phyloP scores from a whole-genome alignment of 1,140 invertebrate species.

The Neodiprion pinetum region DNA sequence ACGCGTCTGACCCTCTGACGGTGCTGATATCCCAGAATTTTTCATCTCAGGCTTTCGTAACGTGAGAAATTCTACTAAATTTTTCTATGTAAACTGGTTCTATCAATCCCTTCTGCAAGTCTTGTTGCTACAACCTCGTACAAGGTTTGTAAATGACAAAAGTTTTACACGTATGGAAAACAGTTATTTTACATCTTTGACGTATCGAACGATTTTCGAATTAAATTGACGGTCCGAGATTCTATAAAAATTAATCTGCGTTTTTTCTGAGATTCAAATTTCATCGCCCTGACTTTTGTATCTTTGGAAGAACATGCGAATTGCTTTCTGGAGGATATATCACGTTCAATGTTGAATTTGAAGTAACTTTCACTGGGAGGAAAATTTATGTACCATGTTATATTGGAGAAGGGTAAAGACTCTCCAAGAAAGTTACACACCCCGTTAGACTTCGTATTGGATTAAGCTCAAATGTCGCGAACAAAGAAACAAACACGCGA shows the following conservation, averaged over 20 bases:
- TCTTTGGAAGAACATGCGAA: too few species aligned
- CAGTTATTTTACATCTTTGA: too few species aligned
- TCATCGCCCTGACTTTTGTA: background rate
- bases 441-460: background rate
- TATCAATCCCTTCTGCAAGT: background rate
- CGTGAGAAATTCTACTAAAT: background rate
- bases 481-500: background rate
- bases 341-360: too few species aligned
- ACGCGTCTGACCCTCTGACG: background rate
- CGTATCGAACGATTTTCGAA: too few species aligned
- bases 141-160: background rate
- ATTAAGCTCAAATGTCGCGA: background rate
- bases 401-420: background rate
- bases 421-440: background rate
- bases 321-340: too few species aligned
- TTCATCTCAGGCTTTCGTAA: background rate
- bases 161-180: too few species aligned
- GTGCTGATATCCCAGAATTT: background rate
- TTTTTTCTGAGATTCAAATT: background rate
- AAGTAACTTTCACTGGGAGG: too few species aligned
- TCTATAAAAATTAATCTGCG: background rate
- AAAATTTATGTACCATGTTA: too few species aligned
- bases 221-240: too few species aligned
- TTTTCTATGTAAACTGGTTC: background rate
- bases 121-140: background rate